Conservation (phyloP, 2,888 invertebrate genomes). For the Cerastoderma edule region DNA sequence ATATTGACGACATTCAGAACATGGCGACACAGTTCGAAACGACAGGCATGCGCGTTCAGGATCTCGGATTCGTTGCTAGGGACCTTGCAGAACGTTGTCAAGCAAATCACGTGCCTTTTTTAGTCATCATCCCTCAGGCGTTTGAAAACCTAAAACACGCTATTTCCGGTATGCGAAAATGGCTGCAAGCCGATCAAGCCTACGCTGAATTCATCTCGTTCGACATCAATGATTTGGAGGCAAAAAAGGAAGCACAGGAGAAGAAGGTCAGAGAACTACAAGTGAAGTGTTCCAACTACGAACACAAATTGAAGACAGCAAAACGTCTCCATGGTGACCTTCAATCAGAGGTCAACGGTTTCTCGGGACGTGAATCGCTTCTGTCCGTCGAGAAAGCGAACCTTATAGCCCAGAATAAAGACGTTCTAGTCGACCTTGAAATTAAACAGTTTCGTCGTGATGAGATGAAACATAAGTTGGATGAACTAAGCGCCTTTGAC, state of each 20-base stretch:
- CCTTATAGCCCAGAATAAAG: constrained; percentile 67
- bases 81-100: constrained; percentile 70
- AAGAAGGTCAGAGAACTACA: constrained; percentile 64
- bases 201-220: constrained; percentile 74
- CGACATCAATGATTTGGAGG: constrained; percentile 73
- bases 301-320: constrained; percentile 69
- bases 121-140: constrained; percentile 75
- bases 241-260: constrained; percentile 62
- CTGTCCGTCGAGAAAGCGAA: constrained; percentile 65
- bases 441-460: constrained; percentile 70
- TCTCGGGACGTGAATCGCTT: constrained; percentile 64
- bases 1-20: constrained; percentile 68
- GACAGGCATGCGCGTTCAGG: constrained; percentile 66
- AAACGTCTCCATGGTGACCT: constrained; percentile 65
- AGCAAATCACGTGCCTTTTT: constrained; percentile 72
- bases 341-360: constrained; percentile 66
- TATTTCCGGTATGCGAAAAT: constrained; percentile 65
- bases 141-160: constrained; percentile 75
- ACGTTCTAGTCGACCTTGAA: constrained; percentile 72
- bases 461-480: constrained; percentile 46
- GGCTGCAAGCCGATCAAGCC: constrained; percentile 75
- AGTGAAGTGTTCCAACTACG: constrained; percentile 66
- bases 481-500: constrained; percentile 50
- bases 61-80: constrained; percentile 72
- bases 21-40: constrained; percentile 76